phyloP scores from a whole-genome alignment of 2,113 vertebrate genomes.

The Anhinga rufa region DNA sequence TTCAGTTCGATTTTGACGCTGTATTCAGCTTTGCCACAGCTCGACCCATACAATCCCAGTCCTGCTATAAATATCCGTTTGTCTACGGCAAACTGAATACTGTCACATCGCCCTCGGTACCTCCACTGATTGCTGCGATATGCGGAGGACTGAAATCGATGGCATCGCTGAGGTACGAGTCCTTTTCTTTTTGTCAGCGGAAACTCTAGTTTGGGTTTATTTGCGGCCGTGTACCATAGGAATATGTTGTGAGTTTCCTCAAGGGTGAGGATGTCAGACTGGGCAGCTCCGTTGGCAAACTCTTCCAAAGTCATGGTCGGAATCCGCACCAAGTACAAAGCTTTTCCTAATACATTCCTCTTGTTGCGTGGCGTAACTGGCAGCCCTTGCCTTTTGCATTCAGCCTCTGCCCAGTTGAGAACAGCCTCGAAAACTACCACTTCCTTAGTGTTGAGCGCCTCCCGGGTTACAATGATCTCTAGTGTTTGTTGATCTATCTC shows the following conservation, averaged over 20 bases:
- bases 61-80: slow-evolving; percentile 91
- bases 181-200: slow-evolving; percentile 83
- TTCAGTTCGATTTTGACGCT: slow-evolving; percentile 92
- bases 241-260: slow-evolving; percentile 94
- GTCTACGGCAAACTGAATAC: slow-evolving; percentile 97
- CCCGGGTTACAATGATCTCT: slow-evolving; percentile 87
- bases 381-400: slow-evolving; percentile 87
- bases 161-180: slow-evolving; percentile 84
- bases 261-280: slow-evolving; percentile 91
- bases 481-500: slow-evolving; percentile 91
- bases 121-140: slow-evolving; percentile 98
- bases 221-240: slow-evolving; percentile 93
- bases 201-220: slow-evolving; percentile 89
- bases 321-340: slow-evolving; percentile 88
- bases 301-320: slow-evolving; percentile 94
- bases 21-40: slow-evolving; percentile 90
- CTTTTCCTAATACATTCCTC: slow-evolving; percentile 84
- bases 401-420: slow-evolving; percentile 88
- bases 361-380: slow-evolving; percentile 76
- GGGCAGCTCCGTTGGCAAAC: slow-evolving; percentile 92
- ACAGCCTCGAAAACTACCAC: slow-evolving; percentile 89
- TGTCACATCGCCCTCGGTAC: slow-evolving; percentile 95
- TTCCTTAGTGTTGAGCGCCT: slow-evolving; percentile 93
- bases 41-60: slow-evolving; percentile 92
- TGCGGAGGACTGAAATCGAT: slow-evolving; percentile 91